Evolutionary conservation across 2,888 invertebrate genomes (phyloP).

Genomic region (Sphinx pinastri): DNA sequence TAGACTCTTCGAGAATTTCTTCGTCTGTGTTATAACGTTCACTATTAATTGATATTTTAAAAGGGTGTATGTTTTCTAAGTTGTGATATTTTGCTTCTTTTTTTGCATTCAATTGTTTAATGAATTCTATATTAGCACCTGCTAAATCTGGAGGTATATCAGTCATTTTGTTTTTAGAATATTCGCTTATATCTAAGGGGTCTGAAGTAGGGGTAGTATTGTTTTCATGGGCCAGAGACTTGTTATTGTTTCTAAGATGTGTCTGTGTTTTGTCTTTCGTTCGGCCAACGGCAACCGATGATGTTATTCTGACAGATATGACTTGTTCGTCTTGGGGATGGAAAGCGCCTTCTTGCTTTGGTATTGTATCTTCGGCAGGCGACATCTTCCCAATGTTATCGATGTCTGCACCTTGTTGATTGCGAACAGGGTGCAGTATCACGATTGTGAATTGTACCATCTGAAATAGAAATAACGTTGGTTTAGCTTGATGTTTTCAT

Average conservation of each 20-base stretch:
- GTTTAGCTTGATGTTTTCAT: no score
- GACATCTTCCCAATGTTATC: slow-evolving; percentile 42
- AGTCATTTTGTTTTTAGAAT: slow-evolving; percentile 49
- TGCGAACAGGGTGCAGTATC: slow-evolving; percentile 55
- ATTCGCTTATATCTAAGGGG: slow-evolving; percentile 45
- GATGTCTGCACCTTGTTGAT: slow-evolving; percentile 42
- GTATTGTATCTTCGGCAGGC: slow-evolving; percentile 48
- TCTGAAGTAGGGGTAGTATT: slow-evolving; percentile 35
- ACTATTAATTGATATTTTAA: slow-evolving; percentile 78
- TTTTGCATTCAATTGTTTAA: slow-evolving; percentile 74
- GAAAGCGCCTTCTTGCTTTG: slow-evolving; percentile 49
- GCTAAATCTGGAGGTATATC: slow-evolving; percentile 67
- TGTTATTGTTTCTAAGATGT: slow-evolving; percentile 36
- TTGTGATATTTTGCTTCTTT: slow-evolving; percentile 64
- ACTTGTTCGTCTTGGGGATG: slow-evolving; percentile 68
- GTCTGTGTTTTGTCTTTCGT: slow-evolving; percentile 56
- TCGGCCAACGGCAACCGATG: slow-evolving; percentile 84
- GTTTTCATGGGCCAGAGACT: slow-evolving; percentile 5
- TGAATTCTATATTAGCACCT: slow-evolving; percentile 79
- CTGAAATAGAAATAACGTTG: slow-evolving; percentile 55
- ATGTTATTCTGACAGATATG: slow-evolving; percentile 84
- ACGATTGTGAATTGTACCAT: slow-evolving; percentile 62
- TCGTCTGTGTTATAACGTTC: slow-evolving; percentile 52
- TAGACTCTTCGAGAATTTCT: slow-evolving; percentile 24
- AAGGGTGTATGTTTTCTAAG: slow-evolving; percentile 66